These are phyloP conservation scores for Manis pentadactyla DNA, from an alignment of 2,797 vertebrate genomes.

Conservation along the genomic window DNA sequence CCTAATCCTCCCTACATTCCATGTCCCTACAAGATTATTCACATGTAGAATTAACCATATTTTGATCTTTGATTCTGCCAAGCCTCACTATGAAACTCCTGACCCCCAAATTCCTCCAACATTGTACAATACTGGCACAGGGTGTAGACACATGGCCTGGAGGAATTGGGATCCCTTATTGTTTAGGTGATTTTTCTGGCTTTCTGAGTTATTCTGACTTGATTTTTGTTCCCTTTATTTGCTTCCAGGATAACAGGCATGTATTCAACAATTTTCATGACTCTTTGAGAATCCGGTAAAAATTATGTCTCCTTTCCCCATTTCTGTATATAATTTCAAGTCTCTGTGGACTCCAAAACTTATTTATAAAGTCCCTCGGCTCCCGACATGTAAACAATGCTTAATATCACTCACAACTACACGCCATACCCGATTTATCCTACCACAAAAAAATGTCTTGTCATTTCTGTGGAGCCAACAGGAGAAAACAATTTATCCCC, in stretches of 20 bases:
- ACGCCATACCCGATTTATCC: not conserved
- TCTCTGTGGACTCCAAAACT: slow-evolving; percentile 18
- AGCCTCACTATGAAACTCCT: slow-evolving; percentile 5
- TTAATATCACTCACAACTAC: slow-evolving; percentile 62
- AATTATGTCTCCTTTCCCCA: not conserved
- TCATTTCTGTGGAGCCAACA: slow-evolving; percentile 49
- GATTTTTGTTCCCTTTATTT: not conserved
- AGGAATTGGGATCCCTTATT: not conserved
- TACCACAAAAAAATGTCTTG: slow-evolving; percentile 33
- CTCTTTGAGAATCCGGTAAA: slow-evolving; percentile 9
- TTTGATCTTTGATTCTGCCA: slow-evolving; percentile 61
- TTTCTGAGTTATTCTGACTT: not conserved
- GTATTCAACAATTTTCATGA: not conserved
- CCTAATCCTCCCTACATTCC: not conserved
- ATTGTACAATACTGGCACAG: not conserved
- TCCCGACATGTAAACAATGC: slow-evolving; percentile 18
- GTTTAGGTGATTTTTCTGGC: not conserved
- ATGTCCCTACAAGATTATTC: not conserved
- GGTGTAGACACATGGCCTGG: accelerated
- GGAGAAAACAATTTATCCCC: slow-evolving; percentile 42
- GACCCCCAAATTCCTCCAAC: slow-evolving; percentile 1
- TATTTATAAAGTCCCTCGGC: slow-evolving; percentile 53
- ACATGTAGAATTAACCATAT: slow-evolving; percentile 44
- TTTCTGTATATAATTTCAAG: slow-evolving; percentile 34
- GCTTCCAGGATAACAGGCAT: not conserved